Evolutionary conservation across 2,113 vertebrate species (phyloP).

Genomic region (Addax nasomaculatus): DNA sequence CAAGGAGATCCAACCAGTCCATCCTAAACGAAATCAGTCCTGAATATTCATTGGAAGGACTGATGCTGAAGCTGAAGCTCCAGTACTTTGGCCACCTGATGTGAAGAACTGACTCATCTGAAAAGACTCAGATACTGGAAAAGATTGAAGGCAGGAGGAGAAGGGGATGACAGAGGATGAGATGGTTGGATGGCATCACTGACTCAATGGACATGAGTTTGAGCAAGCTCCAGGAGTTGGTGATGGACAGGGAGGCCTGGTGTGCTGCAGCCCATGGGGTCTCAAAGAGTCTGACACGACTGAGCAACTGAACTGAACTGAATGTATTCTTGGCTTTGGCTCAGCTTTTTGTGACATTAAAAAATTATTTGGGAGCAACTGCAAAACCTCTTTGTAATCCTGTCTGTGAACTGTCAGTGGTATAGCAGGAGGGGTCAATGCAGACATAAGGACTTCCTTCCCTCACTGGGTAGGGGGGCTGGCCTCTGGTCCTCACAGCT

Average conservation of each 20-base stretch:
- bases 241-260: not conserved
- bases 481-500: conserved; percentile 1
- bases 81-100: not conserved
- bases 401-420: not conserved
- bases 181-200: not conserved
- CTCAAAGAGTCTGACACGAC: not conserved
- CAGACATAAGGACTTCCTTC: not conserved
- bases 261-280: not conserved
- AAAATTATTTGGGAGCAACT: not conserved
- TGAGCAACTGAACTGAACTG: not conserved
- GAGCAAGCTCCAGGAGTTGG: not conserved
- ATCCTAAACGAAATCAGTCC: not conserved
- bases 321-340: conserved; percentile 5
- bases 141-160: not conserved
- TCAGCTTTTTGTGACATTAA: not conserved
- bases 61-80: not conserved
- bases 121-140: not conserved
- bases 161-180: not conserved
- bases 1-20: not conserved
- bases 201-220: not conserved
- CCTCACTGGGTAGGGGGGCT: not conserved
- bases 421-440: not conserved
- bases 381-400: not conserved
- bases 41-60: not conserved
- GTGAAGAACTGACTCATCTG: not conserved